These are phyloP conservation scores for Drosophila parvula DNA, from an alignment of 1,140 invertebrate species.

Conservation along the genomic window DNA sequence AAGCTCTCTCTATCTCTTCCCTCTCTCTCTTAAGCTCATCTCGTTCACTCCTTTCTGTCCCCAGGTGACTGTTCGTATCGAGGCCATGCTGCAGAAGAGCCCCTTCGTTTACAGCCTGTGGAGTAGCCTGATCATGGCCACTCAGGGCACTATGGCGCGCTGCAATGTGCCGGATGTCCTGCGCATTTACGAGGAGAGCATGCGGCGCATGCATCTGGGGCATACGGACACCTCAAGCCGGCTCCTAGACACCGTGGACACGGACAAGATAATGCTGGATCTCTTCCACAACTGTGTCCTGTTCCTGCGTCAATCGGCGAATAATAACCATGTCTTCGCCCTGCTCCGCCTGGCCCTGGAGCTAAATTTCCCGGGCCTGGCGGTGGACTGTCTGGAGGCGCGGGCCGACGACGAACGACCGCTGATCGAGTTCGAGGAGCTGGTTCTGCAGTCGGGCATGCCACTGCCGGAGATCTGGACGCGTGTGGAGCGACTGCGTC, in stretches of 20 bases:
- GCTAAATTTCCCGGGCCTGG: slow-evolving; percentile 85
- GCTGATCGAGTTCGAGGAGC: slow-evolving; percentile 87
- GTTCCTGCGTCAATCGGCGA: slow-evolving; percentile 88
- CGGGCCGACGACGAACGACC: slow-evolving; percentile 85
- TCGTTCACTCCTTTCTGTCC: slow-evolving; percentile 85
- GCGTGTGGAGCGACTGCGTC: slow-evolving; percentile 87
- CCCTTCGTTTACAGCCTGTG: slow-evolving; percentile 86
- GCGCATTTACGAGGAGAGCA: slow-evolving; percentile 85
- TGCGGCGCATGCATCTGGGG: slow-evolving; percentile 85
- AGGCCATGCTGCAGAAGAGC: slow-evolving; percentile 84
- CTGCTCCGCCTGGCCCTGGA: slow-evolving; percentile 86
- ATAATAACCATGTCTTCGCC: slow-evolving; percentile 88
- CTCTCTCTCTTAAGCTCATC: neutral
- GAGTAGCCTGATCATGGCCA: slow-evolving; percentile 86
- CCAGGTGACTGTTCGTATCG: slow-evolving; percentile 83
- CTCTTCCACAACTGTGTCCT: slow-evolving; percentile 86
- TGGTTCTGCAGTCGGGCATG: slow-evolving; percentile 86
- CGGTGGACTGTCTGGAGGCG: slow-evolving; percentile 83
- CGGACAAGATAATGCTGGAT: slow-evolving; percentile 84
- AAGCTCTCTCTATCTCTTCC: too few relatives aligned
- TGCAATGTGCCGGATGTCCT: slow-evolving; percentile 86
- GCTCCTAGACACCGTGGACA: slow-evolving; percentile 21
- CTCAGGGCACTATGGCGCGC: slow-evolving; percentile 86
- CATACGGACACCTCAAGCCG: slow-evolving; percentile 12
- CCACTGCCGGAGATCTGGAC: slow-evolving; percentile 89